Evolutionary conservation across 2,113 vertebrate genomes (phyloP), one percentile per base, ranked within the genome.

Genomic region (Leptobrachium leishanense): DNA sequence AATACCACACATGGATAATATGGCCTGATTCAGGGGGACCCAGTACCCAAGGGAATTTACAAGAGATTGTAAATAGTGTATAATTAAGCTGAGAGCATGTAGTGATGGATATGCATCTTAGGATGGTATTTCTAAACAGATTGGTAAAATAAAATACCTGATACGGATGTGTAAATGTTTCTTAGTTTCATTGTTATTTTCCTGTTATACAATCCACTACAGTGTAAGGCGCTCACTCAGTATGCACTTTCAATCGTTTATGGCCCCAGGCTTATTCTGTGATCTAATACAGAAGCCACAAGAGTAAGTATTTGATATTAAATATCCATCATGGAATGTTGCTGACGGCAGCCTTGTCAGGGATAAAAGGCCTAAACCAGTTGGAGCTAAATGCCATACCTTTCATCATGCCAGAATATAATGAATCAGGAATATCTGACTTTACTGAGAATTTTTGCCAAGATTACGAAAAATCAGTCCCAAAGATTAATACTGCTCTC

Each of bases 271-370:
- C 79, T 80, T 41, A 9, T 0, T 81, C 50, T 59, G 12, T 87
- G 68, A 82, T 83, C 15, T 6, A 84, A 40, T 9, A 5, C 13
- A 70, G 43, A 68, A 15, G 46, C 84, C 75, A 66, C 64, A 73
- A 62, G 70, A 71, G n/a, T 78, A 72, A 66, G 66, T 1, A 46
- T 65, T 62, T 77, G 82, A 0, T 79, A 82, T 82, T 66, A 75
- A 82, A 75, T 69, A 82, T 73, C 55, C 68, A 79, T 66, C 67
- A 10, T 66, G 50, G 74, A 85, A 86, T 87, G 78, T 83, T 85
- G 71, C 77, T 82, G 46, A 82, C 84, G 39, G 12, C 79, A 80
- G 77, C 64, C 82, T 43, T 82, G 53, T 83, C 0, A 59, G 5
- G 78, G 72, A 74, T 76, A 68, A 59, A 53, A 77, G 62, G 9